Evolutionary conservation across 2,888 invertebrate genomes (phyloP).

Genomic region (Orthosia gothica): DNA sequence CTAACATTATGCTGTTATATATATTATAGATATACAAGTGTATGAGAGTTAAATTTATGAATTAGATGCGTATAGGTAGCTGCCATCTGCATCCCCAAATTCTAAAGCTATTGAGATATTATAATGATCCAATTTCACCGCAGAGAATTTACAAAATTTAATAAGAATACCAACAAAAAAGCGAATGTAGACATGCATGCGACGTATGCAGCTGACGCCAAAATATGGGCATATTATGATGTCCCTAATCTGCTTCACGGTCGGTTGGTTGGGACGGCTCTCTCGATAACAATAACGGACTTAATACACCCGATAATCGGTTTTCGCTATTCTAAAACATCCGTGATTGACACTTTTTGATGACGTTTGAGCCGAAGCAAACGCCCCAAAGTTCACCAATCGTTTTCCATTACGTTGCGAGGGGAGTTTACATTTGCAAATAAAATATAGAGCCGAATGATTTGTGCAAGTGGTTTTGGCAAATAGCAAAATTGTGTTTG

Average conservation of each 20-base stretch:
- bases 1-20: neutral
- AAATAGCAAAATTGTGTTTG: constrained; percentile 62
- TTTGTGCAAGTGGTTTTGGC: constrained; percentile 64
- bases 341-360: constrained; percentile 90
- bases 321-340: constrained; percentile 90
- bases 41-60: neutral
- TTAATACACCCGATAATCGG: constrained; percentile 91
- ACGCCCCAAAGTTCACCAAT: constrained; percentile 78
- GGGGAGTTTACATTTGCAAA: constrained; percentile 70
- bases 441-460: constrained; percentile 63
- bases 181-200: constrained; percentile 77
- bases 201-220: constrained; percentile 90
- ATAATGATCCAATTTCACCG: constrained; percentile 52
- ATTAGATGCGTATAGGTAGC: constrained; percentile 2
- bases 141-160: constrained; percentile 67
- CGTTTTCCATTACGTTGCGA: constrained; percentile 74
- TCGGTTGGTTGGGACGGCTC: constrained; percentile 83
- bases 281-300: constrained; percentile 91
- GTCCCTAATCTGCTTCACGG: constrained; percentile 91
- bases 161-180: constrained; percentile 78
- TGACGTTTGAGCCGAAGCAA: constrained; percentile 84
- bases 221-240: constrained; percentile 90
- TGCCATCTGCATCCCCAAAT: constrained; percentile 32
- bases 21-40: neutral
- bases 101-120: constrained; percentile 43